These are phyloP conservation scores for Capitella teleta DNA, from an alignment of 1,140 invertebrate species.

Conservation along the genomic window DNA sequence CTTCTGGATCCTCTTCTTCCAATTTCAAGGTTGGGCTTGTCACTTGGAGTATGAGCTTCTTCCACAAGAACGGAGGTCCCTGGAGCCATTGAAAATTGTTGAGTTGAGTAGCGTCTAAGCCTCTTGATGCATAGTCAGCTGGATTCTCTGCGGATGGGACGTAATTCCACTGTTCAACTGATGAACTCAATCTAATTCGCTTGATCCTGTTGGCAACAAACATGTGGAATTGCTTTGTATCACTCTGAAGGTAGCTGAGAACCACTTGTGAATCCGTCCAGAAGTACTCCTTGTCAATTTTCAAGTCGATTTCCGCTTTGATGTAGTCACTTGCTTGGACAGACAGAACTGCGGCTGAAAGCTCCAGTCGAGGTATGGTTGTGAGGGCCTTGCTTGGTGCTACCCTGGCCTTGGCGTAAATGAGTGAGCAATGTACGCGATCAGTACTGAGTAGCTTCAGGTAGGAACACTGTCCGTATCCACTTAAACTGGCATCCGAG, in stretches of 20 bases:
- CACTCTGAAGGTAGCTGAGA: conserved; percentile 13
- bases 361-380: conserved; percentile 1
- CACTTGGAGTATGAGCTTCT: conserved; percentile 16
- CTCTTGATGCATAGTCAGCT: conserved; percentile 10
- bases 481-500: conserved; percentile 11
- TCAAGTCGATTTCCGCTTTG: too few species aligned
- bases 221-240: conserved; percentile 8
- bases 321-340: too few species aligned
- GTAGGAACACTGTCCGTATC: conserved; percentile 12
- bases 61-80: conserved; percentile 11
- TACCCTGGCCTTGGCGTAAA: conserved; percentile 12
- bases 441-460: neutral
- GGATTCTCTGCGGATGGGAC: neutral
- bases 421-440: neutral
- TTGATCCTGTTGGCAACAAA: conserved; percentile 11
- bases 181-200: neutral
- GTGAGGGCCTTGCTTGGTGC: too few species aligned
- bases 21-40: too few species aligned
- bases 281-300: conserved; percentile 1
- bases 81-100: neutral
- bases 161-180: conserved; percentile 4
- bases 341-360: conserved; percentile 13
- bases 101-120: neutral
- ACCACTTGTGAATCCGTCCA: conserved; percentile 13
- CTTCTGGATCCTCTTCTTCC: conserved; percentile 1